Evolutionary conservation across 2,113 vertebrate genomes (phyloP), one percentile per base, ranked within the genome.

Genomic region (Cyprinodon variegatus): DNA sequence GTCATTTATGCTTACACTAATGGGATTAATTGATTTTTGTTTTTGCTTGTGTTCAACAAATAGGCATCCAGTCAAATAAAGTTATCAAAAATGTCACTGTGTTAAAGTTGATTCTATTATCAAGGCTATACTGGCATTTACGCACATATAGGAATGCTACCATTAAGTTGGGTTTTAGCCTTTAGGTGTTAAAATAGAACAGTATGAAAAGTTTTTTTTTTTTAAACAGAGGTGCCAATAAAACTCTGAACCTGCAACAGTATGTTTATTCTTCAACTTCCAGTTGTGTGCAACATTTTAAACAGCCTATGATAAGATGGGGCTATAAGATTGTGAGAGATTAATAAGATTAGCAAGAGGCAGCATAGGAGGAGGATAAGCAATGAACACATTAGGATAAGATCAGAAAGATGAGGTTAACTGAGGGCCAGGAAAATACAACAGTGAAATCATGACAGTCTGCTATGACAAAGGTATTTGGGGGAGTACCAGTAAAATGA

Each of bases 401-500:
- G 68, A 79, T 68, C 78, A 63, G 8, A 70, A 65, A 50, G 46
- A 78, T 76, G 79, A 72, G 46, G 74, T 75, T n/a, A 64, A 67
- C 60, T n/a, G 59, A 61, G 63, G 76, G 64, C 43, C 12, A 39
- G 79, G 60, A 87, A 72, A 22, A 84, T 64, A 59, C 81, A 72
- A 50, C 6, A 12, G 3, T 37, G 66, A 68, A 57, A 68, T 67
- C 20, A 71, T 74, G 66, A 72, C 72, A 29, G 59, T 37, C 59
- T 3, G 11, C 61, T 68, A 76, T 48, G 75, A 41, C 74, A 81
- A 76, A 22, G 46, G n/a, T n/a, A 29, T 68, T 60, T 81, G 65
- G 50, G 14, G 72, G 84, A 61, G 74, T 88, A 84, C 88, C 59
- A 74, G 68, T 74, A 70, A 77, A 88, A 86, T 83, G 82, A 86